phyloP scores from a whole-genome alignment of 2,888 invertebrate species.

The Eupithecia subfuscata region DNA sequence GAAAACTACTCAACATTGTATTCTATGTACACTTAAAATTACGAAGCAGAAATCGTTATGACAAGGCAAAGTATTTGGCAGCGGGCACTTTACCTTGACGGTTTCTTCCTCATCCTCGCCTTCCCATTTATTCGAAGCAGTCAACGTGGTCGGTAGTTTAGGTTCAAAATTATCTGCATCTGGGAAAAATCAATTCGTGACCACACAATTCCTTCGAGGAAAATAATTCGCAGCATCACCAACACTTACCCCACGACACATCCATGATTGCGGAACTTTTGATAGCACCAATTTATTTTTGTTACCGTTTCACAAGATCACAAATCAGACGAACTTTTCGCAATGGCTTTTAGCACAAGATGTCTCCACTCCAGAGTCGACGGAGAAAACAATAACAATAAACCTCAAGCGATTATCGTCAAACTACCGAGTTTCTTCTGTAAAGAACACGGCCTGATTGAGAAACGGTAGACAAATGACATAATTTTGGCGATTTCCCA shows the following conservation, averaged over 20 bases:
- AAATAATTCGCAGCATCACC: conserved; percentile 48
- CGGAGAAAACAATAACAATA: conserved; percentile 71
- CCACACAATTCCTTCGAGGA: conserved; percentile 48
- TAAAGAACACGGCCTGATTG: conserved; percentile 76
- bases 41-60: conserved; percentile 27
- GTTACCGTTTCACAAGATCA: conserved; percentile 76
- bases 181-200: conserved; percentile 74
- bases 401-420: conserved; percentile 78
- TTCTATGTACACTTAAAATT: conserved; percentile 36
- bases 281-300: conserved; percentile 75
- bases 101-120: conserved; percentile 95
- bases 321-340: conserved; percentile 71
- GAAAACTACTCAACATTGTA: conserved; percentile 31
- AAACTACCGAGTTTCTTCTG: conserved; percentile 80
- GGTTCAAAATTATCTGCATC: conserved; percentile 90
- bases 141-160: conserved; percentile 85
- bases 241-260: conserved; percentile 88
- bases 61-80: conserved; percentile 66
- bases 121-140: conserved; percentile 90
- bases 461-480: conserved; percentile 78
- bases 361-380: conserved; percentile 84
- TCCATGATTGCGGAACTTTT: conserved; percentile 83
- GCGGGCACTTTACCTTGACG: conserved; percentile 87
- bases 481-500: conserved; percentile 81
- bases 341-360: conserved; percentile 80